Evolutionary conservation across 2,888 invertebrate genomes (phyloP).

Genomic region (Dryocosmus kuriphilus): DNA sequence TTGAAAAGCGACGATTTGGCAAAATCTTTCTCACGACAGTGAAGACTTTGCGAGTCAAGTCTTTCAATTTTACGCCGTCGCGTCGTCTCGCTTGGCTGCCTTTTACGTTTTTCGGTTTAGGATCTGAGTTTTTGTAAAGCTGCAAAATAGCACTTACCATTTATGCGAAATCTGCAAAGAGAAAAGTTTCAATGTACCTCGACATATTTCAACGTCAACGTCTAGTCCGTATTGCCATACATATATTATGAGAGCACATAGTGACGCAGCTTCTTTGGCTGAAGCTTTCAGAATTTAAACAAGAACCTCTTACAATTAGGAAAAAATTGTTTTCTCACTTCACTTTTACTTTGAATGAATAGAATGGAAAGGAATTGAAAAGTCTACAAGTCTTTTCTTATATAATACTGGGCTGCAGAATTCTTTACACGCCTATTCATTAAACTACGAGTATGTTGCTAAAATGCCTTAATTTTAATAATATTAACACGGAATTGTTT

Average conservation of each 20-base stretch:
- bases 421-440: no score
- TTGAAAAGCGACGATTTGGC: slow-evolving; percentile 38
- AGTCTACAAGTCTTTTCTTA: no score
- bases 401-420: no score
- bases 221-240: slow-evolving; percentile 1
- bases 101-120: slow-evolving; percentile 15
- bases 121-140: slow-evolving; percentile 7
- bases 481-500: no score
- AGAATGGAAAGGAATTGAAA: no score
- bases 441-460: no score
- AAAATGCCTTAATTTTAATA: no score
- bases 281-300: not conserved
- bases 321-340: not conserved
- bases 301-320: not conserved
- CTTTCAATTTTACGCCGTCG: slow-evolving; percentile 27
- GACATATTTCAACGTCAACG: slow-evolving; percentile 14
- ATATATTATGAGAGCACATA: slow-evolving; percentile 1
- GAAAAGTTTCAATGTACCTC: slow-evolving; percentile 3
- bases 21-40: slow-evolving; percentile 22
- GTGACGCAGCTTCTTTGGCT: not conserved
- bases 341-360: no score
- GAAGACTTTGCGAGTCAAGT: not conserved
- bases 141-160: slow-evolving; percentile 5
- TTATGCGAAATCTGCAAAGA: slow-evolving; percentile 32
- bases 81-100: slow-evolving; percentile 34